A percentile compares a stretch with the other conserved stretches of the same genome.
phyloP scores from a whole-genome alignment of 2,797 vertebrate genomes.

The Pelodytes ibericus region DNA sequence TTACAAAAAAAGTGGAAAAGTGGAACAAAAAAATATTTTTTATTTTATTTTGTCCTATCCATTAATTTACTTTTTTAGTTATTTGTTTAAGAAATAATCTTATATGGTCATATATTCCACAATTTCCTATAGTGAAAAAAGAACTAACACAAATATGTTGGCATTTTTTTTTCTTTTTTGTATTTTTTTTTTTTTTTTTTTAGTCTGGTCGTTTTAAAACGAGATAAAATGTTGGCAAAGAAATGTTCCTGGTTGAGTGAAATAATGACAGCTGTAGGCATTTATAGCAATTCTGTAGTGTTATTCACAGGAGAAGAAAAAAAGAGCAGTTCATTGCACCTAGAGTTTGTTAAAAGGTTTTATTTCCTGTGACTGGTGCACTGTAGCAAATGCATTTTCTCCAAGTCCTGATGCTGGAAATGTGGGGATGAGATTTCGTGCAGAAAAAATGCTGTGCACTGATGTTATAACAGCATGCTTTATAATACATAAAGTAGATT shows the following conservation, averaged over 20 bases:
- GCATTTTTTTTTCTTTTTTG: conserved; percentile 61
- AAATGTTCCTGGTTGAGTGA: conserved; percentile 29
- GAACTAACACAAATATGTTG: conserved; percentile 71
- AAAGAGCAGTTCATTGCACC: conserved; percentile 33
- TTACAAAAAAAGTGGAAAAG: conserved; percentile 68
- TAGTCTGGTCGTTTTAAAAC: conserved; percentile 67
- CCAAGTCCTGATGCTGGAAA: conserved; percentile 30
- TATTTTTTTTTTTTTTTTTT: conserved; percentile 55
- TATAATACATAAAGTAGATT: conserved; percentile 48
- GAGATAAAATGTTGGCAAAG: conserved; percentile 50
- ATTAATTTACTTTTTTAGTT: conserved; percentile 57
- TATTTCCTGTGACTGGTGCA: conserved; percentile 27
- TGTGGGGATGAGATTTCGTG: conserved; percentile 32
- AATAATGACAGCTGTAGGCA: conserved; percentile 44
- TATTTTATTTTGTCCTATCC: conserved; percentile 34
- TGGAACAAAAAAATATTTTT: conserved; percentile 43
- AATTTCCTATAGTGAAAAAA: conserved; percentile 61
- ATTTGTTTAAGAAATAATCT: conserved; percentile 57
- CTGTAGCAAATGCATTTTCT: conserved; percentile 42
- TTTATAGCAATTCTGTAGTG: conserved; percentile 38
- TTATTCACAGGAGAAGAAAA: conserved; percentile 36
- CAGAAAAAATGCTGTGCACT: conserved; percentile 49
- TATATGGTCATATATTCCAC: conserved; percentile 62
- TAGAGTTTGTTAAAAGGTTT: conserved; percentile 11
- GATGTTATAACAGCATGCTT: conserved; percentile 51